Base-by-base conservation (phyloP, 2,888 invertebrate genomes). In the Mycalesis mineus region DNA sequence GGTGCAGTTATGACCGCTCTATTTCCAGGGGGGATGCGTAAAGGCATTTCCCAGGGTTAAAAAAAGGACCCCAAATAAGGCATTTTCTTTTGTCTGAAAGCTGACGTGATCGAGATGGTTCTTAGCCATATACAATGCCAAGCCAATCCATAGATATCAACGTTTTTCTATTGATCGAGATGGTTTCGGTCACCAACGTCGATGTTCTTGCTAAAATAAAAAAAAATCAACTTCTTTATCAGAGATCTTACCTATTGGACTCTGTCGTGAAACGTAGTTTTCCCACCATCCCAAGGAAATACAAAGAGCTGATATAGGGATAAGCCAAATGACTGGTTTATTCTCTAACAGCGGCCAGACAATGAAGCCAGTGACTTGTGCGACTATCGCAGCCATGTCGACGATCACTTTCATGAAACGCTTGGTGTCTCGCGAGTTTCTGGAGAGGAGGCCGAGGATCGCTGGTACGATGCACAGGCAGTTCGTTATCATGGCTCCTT, bases 201-300 rank as follows among this genome's bases (percentile, higher is more conserved):
- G n/a, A n/a, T n/a, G n/a, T n/a, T n/a, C n/a, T n/a, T n/a, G n/a
- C n/a, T n/a, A n/a, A n/a, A n/a, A n/a, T n/a, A n/a, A n/a, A n/a
- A n/a, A n/a, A n/a, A n/a, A n/a, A n/a, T n/a, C n/a, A n/a, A n/a
- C n/a, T n/a, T n/a, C n/a, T 0, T 15, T 40, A 8, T 14, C 14
- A 6, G 7, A 7, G 39, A 50, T 57, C 80, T 83, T 78, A 93
- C 94, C 94, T 63, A 97, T 91, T 0, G 96, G 94, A 57, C 98
- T 97, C 70, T 96, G 93, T 58, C 93, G 91, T 58, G 96, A 95
- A 0, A 98, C 96, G 77, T 96, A 99, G 83, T 99, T 99, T 83
- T 99, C 98, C 99, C 99, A 99, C 97, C 98, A 98, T 22, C 97
- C 96, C 39, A 96, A 91, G 0, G 98, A 98, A 64, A 97, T 95